These are phyloP conservation scores for Cichlasoma orientale DNA, from an alignment of 2,797 vertebrate genomes.

Conservation along the genomic window DNA sequence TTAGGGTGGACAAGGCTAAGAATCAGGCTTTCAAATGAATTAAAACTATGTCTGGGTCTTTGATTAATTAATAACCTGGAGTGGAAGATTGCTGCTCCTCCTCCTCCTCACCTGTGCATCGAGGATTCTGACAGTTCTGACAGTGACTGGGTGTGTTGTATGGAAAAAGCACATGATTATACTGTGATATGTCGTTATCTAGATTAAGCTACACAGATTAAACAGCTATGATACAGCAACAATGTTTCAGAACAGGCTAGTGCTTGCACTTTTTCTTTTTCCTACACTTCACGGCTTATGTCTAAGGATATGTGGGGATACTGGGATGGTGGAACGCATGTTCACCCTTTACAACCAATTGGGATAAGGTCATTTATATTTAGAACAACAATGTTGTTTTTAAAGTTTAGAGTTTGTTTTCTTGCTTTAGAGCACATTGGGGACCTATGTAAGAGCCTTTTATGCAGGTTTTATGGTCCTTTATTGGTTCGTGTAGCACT, in stretches of 20 bases:
- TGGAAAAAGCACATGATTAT: too few relatives aligned
- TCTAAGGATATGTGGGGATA: not conserved
- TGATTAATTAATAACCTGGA: too few relatives aligned
- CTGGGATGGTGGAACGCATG: not conserved
- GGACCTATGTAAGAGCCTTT: not conserved
- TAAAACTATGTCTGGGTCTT: too few relatives aligned
- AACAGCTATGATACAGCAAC: too few relatives aligned
- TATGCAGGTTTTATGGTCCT: not conserved
- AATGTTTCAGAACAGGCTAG: not conserved
- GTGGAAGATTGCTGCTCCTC: too few relatives aligned
- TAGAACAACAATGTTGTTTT: not conserved
- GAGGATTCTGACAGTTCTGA: too few relatives aligned
- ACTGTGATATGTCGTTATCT: too few relatives aligned
- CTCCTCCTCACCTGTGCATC: too few relatives aligned
- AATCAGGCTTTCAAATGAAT: too few relatives aligned
- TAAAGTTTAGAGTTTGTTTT: not conserved
- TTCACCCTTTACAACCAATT: not conserved
- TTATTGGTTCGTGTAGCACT: not conserved
- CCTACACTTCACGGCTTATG: not conserved
- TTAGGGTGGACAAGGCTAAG: too few relatives aligned
- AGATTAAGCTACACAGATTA: too few relatives aligned
- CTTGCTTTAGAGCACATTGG: not conserved
- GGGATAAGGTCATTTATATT: not conserved
- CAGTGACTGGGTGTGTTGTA: too few relatives aligned
- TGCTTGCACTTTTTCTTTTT: not conserved